These are phyloP conservation scores for Cotesia congregata DNA, from an alignment of 2,888 invertebrate species.

Conservation along the genomic window DNA sequence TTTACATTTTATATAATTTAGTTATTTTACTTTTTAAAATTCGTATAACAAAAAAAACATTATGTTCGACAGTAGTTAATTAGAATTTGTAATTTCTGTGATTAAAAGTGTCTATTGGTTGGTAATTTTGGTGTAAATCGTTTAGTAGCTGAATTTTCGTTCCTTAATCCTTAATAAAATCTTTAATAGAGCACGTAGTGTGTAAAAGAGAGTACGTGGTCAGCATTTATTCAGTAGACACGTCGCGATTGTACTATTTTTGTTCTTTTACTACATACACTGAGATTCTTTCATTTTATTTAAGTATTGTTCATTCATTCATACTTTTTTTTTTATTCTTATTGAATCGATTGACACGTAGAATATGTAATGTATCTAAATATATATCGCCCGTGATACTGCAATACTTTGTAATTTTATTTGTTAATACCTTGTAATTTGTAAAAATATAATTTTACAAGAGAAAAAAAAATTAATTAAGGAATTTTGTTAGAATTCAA, in stretches of 20 bases:
- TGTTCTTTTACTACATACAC: not conserved
- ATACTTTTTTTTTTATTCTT: not conserved
- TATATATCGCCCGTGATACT: too few species aligned
- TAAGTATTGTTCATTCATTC: too few species aligned
- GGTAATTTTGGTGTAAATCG: not conserved
- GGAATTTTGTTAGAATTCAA: too few species aligned
- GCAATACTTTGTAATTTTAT: too few species aligned
- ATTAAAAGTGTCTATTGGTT: not conserved
- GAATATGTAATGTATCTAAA: not conserved
- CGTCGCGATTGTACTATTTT: slow-evolving; percentile 23
- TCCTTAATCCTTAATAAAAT: slow-evolving; percentile 15
- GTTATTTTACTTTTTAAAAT: too few species aligned
- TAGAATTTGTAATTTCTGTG: too few species aligned
- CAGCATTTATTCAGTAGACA: slow-evolving; percentile 40
- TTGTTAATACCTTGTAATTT: too few species aligned
- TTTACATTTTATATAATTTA: too few species aligned
- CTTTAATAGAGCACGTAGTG: slow-evolving; percentile 43
- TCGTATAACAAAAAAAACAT: too few species aligned
- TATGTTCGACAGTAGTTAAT: too few species aligned
- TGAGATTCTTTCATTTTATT: slow-evolving; percentile 9
- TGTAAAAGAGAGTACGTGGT: slow-evolving; percentile 41
- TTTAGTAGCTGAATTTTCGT: slow-evolving; percentile 38
- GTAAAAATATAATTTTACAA: too few species aligned
- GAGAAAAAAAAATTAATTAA: too few species aligned
- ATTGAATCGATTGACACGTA: not conserved